Conservation (phyloP, 2,797 vertebrate species). For the Vultur gryphus region DNA sequence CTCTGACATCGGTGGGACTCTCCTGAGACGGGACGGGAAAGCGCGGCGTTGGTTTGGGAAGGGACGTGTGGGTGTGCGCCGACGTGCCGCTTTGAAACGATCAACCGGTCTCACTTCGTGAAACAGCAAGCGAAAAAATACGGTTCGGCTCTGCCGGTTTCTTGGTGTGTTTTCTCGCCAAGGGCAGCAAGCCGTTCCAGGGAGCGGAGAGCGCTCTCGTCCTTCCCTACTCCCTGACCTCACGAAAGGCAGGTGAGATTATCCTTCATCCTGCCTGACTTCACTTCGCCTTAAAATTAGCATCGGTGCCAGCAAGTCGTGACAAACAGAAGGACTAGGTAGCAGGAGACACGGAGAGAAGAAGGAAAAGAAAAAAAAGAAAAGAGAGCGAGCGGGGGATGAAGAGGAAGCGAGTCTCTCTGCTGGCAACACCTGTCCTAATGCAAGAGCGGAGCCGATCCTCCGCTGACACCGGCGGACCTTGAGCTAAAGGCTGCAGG, state of each 20-base stretch:
- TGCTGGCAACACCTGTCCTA: neutral
- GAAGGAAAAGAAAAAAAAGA: accelerated
- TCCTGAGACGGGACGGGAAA: neutral
- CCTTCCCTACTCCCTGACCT: neutral
- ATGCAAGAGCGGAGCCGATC: neutral
- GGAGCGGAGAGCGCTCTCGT: no score
- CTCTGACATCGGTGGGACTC: no score
- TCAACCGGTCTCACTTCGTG: no score
- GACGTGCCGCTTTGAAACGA: neutral
- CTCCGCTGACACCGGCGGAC: neutral
- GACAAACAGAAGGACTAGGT: neutral
- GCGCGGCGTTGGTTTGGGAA: neutral
- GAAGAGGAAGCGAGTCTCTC: accelerated
- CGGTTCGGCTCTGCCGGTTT: neutral
- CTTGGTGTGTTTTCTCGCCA: neutral
- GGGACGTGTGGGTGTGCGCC: no score
- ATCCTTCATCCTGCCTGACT: neutral
- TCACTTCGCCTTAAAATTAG: neutral
- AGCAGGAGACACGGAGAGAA: neutral
- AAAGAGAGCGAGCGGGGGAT: no score
- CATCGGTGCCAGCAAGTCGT: neutral
- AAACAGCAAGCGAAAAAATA: neutral
- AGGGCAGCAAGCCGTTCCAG: neutral
- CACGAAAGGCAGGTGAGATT: neutral
- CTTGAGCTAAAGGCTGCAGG: neutral